Percentiles rank a stretch among this genome's conserved stretches.
phyloP scores from a whole-genome alignment of 2,113 vertebrate species.

The Thinocorus orbignyianus region DNA sequence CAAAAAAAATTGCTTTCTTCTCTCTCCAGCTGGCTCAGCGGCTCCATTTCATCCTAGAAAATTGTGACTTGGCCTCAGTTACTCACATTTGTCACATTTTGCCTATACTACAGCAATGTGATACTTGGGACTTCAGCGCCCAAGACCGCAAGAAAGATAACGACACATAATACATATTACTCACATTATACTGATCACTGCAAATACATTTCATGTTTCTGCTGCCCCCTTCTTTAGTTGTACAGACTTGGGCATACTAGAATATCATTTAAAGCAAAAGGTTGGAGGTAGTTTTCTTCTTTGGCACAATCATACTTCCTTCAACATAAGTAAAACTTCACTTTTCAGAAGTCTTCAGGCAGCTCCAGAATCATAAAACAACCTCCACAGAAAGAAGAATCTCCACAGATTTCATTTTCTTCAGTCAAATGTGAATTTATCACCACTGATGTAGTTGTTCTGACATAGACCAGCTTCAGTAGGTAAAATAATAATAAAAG shows the following conservation, averaged over 20 bases:
- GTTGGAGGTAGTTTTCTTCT: background rate
- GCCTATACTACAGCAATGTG: background rate
- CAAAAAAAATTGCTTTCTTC: constrained; percentile 1
- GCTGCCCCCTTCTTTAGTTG: background rate
- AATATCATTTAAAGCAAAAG: background rate
- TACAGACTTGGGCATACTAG: background rate
- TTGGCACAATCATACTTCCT: background rate
- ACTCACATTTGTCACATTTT: constrained; percentile 18
- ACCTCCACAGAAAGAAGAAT: background rate
- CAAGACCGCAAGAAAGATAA: background rate
- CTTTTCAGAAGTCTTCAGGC: background rate
- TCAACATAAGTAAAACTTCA: background rate
- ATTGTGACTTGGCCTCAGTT: background rate
- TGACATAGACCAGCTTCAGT: background rate
- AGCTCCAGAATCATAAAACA: background rate
- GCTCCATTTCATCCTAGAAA: background rate
- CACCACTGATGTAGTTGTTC: background rate
- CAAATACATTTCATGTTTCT: background rate
- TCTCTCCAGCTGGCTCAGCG: constrained; percentile 35
- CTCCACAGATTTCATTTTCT: background rate
- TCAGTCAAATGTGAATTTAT: background rate
- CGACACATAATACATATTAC: background rate
- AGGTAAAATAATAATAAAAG: background rate
- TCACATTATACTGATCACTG: background rate
- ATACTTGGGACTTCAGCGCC: background rate